Conservation (phyloP, 2,888 invertebrate genomes). For the Ophioninae sp. region DNA sequence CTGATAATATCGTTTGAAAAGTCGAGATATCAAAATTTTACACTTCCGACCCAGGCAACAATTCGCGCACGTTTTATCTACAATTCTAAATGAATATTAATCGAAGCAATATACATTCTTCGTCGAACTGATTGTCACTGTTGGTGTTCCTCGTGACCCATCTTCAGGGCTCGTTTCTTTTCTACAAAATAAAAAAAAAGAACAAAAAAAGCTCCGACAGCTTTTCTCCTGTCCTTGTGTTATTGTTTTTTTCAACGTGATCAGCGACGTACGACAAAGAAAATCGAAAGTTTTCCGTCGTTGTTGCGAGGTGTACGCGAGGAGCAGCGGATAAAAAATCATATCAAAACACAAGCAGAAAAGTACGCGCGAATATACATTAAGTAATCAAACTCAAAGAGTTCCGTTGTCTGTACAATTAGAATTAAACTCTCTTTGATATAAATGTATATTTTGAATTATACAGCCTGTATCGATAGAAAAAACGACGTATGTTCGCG, state of each 20-base stretch:
- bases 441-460: conserved; percentile 62
- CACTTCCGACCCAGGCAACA: background rate
- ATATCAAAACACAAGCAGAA: conserved; percentile 53
- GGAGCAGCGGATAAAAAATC: conserved; percentile 39
- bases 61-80: background rate
- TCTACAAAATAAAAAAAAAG: conserved; percentile 20
- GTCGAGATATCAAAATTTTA: background rate
- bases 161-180: conserved; percentile 42
- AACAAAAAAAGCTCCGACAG: conserved; percentile 13
- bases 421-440: conserved; percentile 59
- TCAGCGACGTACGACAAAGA: background rate
- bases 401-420: conserved; percentile 54
- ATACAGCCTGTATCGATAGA: conserved; percentile 46
- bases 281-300: conserved; percentile 22
- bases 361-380: conserved; percentile 5
- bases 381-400: conserved; percentile 41
- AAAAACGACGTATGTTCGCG: conserved; percentile 15
- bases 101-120: conserved; percentile 53
- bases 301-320: background rate
- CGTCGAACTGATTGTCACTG: conserved; percentile 61
- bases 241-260: conserved; percentile 19
- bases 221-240: background rate
- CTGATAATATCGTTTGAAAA: background rate
- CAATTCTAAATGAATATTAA: conserved; percentile 21
- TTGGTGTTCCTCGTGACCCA: conserved; percentile 58